Conservation (phyloP, 2,113 vertebrate genomes). For the Melanocharis versteri region DNA sequence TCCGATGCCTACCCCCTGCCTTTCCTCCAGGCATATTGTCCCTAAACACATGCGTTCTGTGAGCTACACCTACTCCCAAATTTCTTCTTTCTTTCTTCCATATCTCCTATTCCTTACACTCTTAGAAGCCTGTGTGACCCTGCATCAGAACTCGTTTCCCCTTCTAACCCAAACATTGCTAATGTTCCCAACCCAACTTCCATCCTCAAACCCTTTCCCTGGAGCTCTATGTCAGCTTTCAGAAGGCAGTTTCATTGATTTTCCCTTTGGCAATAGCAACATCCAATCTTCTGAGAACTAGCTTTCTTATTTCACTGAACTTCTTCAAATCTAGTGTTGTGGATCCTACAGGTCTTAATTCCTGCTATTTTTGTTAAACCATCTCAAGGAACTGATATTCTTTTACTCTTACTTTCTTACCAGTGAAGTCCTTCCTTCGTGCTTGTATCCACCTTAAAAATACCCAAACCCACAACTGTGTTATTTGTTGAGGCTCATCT, state of each 20-base stretch:
- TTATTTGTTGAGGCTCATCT: background rate
- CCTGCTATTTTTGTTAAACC: background rate
- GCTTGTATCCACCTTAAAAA: background rate
- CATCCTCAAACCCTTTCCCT: background rate
- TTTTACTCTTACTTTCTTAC: background rate
- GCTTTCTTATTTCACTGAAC: background rate
- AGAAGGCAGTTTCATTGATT: background rate
- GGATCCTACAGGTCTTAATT: background rate
- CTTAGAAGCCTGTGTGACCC: background rate
- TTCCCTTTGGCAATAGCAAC: background rate
- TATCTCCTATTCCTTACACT: background rate
- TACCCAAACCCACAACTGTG: background rate
- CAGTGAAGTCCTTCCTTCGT: background rate
- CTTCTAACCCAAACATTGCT: background rate
- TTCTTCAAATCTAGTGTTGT: background rate
- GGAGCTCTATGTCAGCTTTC: background rate
- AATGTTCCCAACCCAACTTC: background rate
- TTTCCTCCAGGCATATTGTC: background rate
- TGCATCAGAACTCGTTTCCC: background rate
- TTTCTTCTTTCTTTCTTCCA: background rate
- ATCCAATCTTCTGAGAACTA: background rate
- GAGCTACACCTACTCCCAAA: background rate
- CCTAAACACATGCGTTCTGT: background rate
- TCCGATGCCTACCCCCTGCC: background rate
- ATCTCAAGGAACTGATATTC: background rate